Evolutionary conservation across 1,140 invertebrate species (phyloP).

Genomic region (Argopecten irradians): DNA sequence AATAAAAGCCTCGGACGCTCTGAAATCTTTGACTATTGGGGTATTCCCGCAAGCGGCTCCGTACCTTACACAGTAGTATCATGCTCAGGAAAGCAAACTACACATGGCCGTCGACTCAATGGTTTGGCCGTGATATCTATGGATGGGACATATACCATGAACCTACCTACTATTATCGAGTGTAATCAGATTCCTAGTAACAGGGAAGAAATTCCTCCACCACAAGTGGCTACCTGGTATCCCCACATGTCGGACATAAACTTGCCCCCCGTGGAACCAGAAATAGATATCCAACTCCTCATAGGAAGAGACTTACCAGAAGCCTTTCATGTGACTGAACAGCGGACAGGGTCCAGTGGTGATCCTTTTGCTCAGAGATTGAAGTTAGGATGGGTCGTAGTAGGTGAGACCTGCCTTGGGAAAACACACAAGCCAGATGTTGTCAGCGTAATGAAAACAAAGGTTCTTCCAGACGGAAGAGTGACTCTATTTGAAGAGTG

Average conservation of each 20-base stretch:
- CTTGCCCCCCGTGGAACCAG: not conserved
- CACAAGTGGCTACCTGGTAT: conserved; percentile 34
- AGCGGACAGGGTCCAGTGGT: not conserved
- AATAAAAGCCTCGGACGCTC: not conserved
- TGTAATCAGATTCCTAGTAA: conserved; percentile 51
- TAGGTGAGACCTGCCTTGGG: conserved; percentile 13
- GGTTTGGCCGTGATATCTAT: not conserved
- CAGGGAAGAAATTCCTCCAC: conserved; percentile 52
- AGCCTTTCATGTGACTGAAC: conserved; percentile 24
- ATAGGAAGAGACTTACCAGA: conserved; percentile 26
- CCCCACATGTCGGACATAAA: conserved; percentile 37
- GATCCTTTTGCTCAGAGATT: conserved; percentile 6
- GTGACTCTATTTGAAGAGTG: not conserved
- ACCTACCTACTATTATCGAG: conserved; percentile 39
- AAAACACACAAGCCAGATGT: not conserved
- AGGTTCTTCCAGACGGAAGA: not conserved
- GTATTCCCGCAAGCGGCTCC: not conserved
- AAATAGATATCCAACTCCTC: conserved; percentile 26
- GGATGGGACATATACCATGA: not conserved
- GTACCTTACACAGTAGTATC: not conserved
- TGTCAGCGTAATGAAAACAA: conserved; percentile 27
- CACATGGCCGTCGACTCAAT: not conserved
- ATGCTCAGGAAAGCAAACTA: conserved; percentile 11
- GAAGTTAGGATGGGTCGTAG: conserved; percentile 25
- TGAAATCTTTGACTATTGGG: not conserved